Percentiles rank a stretch among this genome's conserved stretches.
Conservation (phyloP, 2,113 vertebrate species). For the Rattus rattus region DNA sequence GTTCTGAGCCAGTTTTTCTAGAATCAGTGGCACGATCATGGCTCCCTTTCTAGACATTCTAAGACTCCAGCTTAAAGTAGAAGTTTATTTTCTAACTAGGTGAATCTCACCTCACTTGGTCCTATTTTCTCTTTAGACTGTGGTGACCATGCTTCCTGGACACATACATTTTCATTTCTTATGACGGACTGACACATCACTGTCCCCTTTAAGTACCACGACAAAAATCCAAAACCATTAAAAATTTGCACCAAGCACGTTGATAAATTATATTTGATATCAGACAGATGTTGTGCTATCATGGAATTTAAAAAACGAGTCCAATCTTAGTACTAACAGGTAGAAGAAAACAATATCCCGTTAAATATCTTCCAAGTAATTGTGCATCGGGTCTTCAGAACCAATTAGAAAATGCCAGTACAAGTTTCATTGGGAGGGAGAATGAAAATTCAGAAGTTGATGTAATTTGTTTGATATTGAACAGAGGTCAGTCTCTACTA, state of each 20-base stretch:
- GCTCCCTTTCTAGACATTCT: background rate
- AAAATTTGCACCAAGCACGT: background rate
- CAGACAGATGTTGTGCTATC: background rate
- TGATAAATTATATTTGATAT: background rate
- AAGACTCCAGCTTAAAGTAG: background rate
- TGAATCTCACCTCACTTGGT: background rate
- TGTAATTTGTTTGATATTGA: conserved; percentile 4
- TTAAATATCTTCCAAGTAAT: background rate
- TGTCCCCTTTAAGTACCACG: background rate
- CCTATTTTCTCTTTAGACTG: conserved; percentile 24
- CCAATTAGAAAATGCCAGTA: background rate
- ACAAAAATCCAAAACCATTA: background rate
- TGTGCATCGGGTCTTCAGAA: background rate
- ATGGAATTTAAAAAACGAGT: background rate
- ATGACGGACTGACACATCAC: background rate
- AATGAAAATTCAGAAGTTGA: background rate
- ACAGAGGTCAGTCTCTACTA: background rate
- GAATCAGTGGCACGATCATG: background rate
- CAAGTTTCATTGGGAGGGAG: background rate
- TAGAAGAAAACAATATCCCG: background rate
- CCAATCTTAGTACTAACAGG: background rate
- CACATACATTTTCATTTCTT: background rate
- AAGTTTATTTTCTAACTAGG: background rate
- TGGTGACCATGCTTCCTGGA: background rate
- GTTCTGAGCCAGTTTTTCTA: background rate